These are phyloP conservation scores for Neuroterus valhalla DNA, from an alignment of 1,140 invertebrate species.

Conservation along the genomic window DNA sequence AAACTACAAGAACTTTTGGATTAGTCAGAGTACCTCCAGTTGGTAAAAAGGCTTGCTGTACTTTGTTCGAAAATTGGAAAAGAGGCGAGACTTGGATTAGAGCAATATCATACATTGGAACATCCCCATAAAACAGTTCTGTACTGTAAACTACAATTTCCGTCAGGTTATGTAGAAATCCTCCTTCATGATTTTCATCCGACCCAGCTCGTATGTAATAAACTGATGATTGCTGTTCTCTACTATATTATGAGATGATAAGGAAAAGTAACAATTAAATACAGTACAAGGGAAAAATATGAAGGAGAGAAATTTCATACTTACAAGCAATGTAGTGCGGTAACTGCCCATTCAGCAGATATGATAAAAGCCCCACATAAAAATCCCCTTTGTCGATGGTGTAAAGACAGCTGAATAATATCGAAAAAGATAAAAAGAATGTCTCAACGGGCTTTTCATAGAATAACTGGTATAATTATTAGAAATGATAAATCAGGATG, in stretches of 20 bases:
- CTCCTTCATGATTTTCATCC: conserved; percentile 5
- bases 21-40: background rate
- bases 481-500: no score
- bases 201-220: background rate
- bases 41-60: background rate
- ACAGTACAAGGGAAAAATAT: no score
- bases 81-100: background rate
- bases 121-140: background rate
- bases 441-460: no score
- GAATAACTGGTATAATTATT: no score
- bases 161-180: background rate
- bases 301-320: background rate
- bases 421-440: background rate
- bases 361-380: conserved; percentile 56
- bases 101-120: conserved; percentile 1
- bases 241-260: background rate
- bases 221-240: background rate
- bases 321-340: conserved; percentile 58
- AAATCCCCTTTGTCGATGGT: conserved; percentile 22
- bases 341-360: conserved; percentile 48
- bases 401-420: conserved; percentile 46
- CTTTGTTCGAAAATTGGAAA: background rate
- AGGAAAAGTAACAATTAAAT: no score
- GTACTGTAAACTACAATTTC: background rate
- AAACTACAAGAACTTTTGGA: background rate